These are phyloP conservation scores for Coelopa frigida DNA, from an alignment of 1,140 invertebrate genomes.

Conservation along the genomic window DNA sequence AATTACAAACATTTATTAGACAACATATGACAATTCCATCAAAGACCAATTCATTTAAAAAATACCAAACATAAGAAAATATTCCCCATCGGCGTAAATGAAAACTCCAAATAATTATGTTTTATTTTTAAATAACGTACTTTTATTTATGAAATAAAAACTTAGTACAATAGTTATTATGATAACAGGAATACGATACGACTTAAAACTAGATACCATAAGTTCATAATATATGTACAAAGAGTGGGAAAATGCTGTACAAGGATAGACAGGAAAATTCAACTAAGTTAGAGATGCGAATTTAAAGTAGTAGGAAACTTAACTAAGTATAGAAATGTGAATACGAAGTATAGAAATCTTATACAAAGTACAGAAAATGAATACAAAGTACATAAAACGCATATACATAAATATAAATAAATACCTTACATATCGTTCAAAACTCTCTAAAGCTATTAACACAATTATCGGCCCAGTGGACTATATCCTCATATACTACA, in stretches of 20 bases:
- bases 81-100: not conserved
- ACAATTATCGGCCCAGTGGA: not conserved
- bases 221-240: not conserved
- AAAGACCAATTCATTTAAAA: not conserved
- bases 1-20: not conserved
- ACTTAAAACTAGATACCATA: no score
- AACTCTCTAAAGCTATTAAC: not conserved
- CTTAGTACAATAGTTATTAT: constrained; percentile 9
- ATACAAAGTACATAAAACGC: no score
- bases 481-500: constrained; percentile 3
- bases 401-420: no score
- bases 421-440: not conserved
- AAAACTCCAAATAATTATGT: constrained; percentile 3
- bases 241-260: not conserved
- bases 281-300: constrained; percentile 3
- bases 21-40: not conserved
- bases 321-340: no score
- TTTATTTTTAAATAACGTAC: constrained; percentile 6
- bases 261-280: constrained; percentile 3
- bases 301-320: no score
- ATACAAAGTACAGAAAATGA: no score
- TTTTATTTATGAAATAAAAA: not conserved
- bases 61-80: not conserved
- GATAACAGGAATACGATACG: no score
- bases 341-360: no score